Evolutionary conservation across 2,888 invertebrate species (phyloP), one percentile per base, ranked within the genome.

Genomic region (Schizotus pectinicornis): DNA sequence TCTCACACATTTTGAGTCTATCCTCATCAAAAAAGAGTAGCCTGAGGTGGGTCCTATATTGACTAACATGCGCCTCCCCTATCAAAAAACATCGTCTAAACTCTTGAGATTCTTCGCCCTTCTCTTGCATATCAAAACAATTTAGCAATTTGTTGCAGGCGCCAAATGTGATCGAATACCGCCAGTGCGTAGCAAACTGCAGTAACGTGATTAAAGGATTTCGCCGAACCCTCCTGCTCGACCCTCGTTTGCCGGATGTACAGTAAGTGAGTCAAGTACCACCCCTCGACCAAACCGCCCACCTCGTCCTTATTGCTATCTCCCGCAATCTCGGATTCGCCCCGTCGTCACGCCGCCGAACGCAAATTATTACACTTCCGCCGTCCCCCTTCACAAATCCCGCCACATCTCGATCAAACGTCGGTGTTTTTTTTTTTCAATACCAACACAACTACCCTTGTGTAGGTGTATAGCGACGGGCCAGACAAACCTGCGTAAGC

Each of bases 291-390:
- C 22, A 22, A 22, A 22, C 22, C 69, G 54, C 59, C 54, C 52
- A 49, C 47, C 58, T 22, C 22, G 5, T 22, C 22, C 22, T 22
- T 22, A 22, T 22, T 22, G 22, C 61, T 58, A 65, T 67, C 63
- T 64, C 64, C 69, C 67, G 68, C 72, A 73, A 74, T 74, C 74
- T 73, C 67, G 67, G 67, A 72, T 71, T 69, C 73, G 68, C 74
- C 73, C 72, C 70, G 54, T 47, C 47, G 72, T 73, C 71, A 72
- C 64, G 74, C 67, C 69, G 63, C 65, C 67, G 72, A 69, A 71
- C 67, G 71, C 74, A 74, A 76, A 76, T 76, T 75, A 76, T 74
- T 74, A 71, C 75, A 73, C 74, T 71, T 74, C 74, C 73, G 70
- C 56, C 59, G 56, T n/a, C 57, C 65, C 59, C 59, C 59, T 57